Evolutionary conservation across 2,888 invertebrate genomes (phyloP).

Genomic region (Melangyna quadrimaculata): DNA sequence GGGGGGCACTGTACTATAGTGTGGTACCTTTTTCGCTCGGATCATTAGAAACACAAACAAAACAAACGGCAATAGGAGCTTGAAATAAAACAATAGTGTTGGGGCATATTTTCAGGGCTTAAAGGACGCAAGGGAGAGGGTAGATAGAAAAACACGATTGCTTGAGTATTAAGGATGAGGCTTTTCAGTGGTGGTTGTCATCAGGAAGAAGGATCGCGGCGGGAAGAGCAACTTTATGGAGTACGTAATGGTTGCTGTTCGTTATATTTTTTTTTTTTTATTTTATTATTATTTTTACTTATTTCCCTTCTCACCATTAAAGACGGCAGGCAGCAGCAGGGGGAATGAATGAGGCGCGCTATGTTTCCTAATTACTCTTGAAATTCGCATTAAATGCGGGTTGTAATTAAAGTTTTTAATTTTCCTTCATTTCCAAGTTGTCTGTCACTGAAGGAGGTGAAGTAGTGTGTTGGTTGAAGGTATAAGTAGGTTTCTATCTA

Average conservation of each 20-base stretch:
- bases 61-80: slow-evolving; percentile 45
- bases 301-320: neutral
- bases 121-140: neutral
- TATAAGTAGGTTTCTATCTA: neutral
- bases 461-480: slow-evolving; percentile 14
- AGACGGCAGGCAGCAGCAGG: neutral
- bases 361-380: slow-evolving; percentile 73
- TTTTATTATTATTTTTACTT: neutral
- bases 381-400: slow-evolving; percentile 73
- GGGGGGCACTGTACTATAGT: neutral
- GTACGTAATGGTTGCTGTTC: slow-evolving; percentile 61
- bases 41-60: slow-evolving; percentile 71
- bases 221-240: slow-evolving; percentile 27
- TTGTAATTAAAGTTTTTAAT: slow-evolving; percentile 72
- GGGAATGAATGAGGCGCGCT: slow-evolving; percentile 55
- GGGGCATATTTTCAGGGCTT: neutral
- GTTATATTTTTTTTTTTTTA: slow-evolving; percentile 18
- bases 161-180: slow-evolving; percentile 26
- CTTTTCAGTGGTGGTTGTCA: slow-evolving; percentile 40
- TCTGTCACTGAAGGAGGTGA: slow-evolving; percentile 58
- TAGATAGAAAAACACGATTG: neutral
- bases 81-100: slow-evolving; percentile 7
- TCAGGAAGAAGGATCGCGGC: neutral
- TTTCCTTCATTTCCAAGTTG: slow-evolving; percentile 67
- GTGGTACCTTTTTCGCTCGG: slow-evolving; percentile 62